phyloP scores from a whole-genome alignment of 2,113 vertebrate species.

The Lepisosteus osseus region DNA sequence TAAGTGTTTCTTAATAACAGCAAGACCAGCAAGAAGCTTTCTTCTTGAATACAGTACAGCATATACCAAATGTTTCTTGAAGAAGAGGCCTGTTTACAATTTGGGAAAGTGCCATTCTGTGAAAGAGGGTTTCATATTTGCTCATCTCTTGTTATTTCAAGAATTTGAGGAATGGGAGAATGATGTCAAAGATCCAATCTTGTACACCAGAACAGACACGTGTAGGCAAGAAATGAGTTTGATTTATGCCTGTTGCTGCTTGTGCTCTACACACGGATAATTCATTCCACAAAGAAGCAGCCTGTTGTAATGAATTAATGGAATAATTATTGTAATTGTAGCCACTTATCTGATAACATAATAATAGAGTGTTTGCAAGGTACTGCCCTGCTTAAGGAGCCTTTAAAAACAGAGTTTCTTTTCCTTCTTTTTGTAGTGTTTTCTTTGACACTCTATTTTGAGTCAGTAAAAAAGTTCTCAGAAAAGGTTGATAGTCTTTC shows the following conservation, averaged over 20 bases:
- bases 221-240: constrained; percentile 51
- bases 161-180: constrained; percentile 58
- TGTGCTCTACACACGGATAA: constrained; percentile 30
- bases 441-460: too few relatives aligned
- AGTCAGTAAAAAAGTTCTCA: too few relatives aligned
- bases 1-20: background rate
- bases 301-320: constrained; percentile 34
- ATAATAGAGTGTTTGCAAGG: constrained; percentile 33
- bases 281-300: constrained; percentile 45
- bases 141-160: constrained; percentile 38
- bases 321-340: constrained; percentile 47
- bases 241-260: constrained; percentile 49
- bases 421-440: constrained; percentile 27
- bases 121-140: constrained; percentile 25
- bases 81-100: background rate
- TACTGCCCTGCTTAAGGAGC: constrained; percentile 41
- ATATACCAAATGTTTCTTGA: background rate
- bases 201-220: constrained; percentile 37
- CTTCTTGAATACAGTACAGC: background rate
- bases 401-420: constrained; percentile 34
- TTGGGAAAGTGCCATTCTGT: constrained; percentile 21
- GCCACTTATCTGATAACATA: constrained; percentile 26
- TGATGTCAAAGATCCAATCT: constrained; percentile 52
- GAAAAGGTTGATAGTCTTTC: too few relatives aligned
- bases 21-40: background rate